Base-by-base conservation (phyloP, 1,140 invertebrate genomes). In the fruit fly (Drosophila melanogaster) region DNA sequence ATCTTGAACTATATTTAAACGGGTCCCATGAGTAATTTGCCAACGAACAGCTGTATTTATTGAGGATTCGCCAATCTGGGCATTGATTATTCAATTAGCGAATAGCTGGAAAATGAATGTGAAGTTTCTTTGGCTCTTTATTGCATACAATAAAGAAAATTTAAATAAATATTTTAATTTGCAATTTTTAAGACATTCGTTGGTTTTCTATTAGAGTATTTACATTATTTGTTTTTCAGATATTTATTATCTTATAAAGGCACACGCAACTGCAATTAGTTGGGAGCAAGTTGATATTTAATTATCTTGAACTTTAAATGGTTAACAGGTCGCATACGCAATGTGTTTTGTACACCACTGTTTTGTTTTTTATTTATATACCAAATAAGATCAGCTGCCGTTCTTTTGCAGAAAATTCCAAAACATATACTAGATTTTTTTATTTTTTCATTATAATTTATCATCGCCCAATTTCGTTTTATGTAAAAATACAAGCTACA, bases 221-320 rank as follows among this genome's bases (percentile, higher is more conserved):
- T 15, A 19, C 0, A 35, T n/a, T 26, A 35, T 17, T 26, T 30
- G 26, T 30, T 30, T 30, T 30, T 8, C 26, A 40, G 14, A 47
- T 11, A 47, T 49, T 30, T 4, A n/a, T 49, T 46, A 12, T 11
- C 1, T 26, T 26, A 38, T 7, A 40, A 30, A 24, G 19, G 7
- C 5, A 35, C 55, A 59, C 41, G 61, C 19, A 65, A 61, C 30
- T 12, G 11, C n/a, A 54, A 54, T 67, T 66, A 47, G n/a, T 12
- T 26, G 7, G 2, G 3, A 19, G 15, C 33, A n/a, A 60, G 17
- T 60, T 37, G n/a, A 54, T 8, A 14, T 22, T 67, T 1, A 67
- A 69, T 53, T 53, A 11, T 37, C 10, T 35, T 66, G 15, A 54
- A 69, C 15, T 37, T 35, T 15, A 14, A 14, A 37, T 12, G 33